Conservation (phyloP, 2,797 vertebrate genomes). For the Myotis vivesi region DNA sequence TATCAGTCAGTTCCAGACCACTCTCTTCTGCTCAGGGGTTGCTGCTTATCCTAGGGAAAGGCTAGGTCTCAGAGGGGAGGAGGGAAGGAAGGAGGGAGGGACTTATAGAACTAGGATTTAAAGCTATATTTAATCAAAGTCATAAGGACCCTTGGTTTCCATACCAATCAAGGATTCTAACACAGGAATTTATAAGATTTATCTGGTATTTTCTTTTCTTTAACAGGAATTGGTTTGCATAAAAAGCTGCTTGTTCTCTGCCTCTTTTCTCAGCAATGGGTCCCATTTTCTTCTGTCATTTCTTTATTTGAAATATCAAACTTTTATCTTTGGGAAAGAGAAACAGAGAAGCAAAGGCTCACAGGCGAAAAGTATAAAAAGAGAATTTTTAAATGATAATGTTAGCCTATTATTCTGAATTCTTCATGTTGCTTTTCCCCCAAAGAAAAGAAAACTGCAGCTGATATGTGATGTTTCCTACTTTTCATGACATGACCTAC, state of each 20-base stretch:
- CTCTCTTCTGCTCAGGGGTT: neutral
- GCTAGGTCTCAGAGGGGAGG: neutral
- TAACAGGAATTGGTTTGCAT: neutral
- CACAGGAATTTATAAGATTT: neutral
- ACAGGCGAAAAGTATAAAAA: neutral
- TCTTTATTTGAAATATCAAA: neutral
- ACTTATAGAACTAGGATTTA: neutral
- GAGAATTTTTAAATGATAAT: neutral
- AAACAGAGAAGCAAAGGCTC: neutral
- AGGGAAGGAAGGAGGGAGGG: too few species aligned
- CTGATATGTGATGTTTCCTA: neutral
- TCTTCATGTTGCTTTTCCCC: neutral
- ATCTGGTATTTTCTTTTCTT: neutral
- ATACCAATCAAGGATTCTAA: neutral
- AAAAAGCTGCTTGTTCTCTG: neutral
- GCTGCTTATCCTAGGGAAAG: neutral
- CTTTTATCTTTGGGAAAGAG: neutral
- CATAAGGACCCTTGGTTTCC: neutral
- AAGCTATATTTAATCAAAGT: neutral
- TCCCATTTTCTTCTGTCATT: neutral
- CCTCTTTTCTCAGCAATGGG: neutral
- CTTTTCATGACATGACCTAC: neutral
- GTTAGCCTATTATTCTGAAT: constrained; percentile 38
- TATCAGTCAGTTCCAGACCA: neutral
- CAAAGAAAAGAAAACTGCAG: constrained; percentile 20